These are phyloP conservation scores for Amniataba percoides DNA, from an alignment of 2,797 vertebrate species.

Conservation along the genomic window DNA sequence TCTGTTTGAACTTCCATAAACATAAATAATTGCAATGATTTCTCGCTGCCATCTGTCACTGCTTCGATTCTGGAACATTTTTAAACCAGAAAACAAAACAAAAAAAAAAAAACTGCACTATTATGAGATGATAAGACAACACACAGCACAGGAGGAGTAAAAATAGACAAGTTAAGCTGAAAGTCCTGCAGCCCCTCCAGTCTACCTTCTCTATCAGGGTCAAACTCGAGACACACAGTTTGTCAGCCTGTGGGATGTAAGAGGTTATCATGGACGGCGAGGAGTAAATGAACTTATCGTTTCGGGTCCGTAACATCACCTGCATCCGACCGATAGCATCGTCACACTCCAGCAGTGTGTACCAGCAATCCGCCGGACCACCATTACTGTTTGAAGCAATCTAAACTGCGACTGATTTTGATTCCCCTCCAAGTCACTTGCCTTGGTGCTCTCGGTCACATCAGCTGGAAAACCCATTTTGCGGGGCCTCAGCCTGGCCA, in stretches of 20 bases:
- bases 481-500: conserved; percentile 67
- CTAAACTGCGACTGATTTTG: conserved; percentile 63
- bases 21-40: not conserved
- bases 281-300: conserved; percentile 60
- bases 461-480: conserved; percentile 84
- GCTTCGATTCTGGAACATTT: not conserved
- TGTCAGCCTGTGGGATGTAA: conserved; percentile 21
- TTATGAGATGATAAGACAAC: not conserved
- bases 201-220: not conserved
- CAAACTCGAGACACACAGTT: conserved; percentile 17
- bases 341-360: conserved; percentile 18
- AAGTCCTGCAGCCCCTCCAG: not conserved
- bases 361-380: conserved; percentile 41
- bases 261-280: conserved; percentile 24
- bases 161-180: not conserved
- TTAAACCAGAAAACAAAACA: not conserved
- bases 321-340: conserved; percentile 38
- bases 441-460: conserved; percentile 68
- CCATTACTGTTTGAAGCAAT: conserved; percentile 57
- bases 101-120: not conserved
- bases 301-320: conserved; percentile 35
- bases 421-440: conserved; percentile 63
- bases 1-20: not conserved
- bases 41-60: conserved; percentile 9
- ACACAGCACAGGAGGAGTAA: not conserved